Base-by-base conservation (phyloP, 2,797 vertebrate species). In the Pterois miles region DNA sequence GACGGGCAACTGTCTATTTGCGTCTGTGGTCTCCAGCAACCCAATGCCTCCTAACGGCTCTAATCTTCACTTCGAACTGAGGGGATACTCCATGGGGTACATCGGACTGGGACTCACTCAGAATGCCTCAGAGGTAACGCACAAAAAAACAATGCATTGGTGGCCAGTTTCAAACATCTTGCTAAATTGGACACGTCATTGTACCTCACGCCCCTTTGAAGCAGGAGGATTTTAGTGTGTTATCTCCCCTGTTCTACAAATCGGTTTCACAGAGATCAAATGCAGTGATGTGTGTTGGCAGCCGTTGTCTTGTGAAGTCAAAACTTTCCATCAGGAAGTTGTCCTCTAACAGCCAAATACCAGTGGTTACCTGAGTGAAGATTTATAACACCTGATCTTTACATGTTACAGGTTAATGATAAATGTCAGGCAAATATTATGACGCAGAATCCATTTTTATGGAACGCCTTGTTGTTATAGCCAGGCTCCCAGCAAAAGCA, bases 91-190 rank as follows among this genome's bases (percentile, higher is more conserved):
- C 8, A 0, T 0, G 0, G 91, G 83, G 14, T 93, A 82, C 72
- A 2, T 93, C 1, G 92, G 70, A 2, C 1, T 92, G 33, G 88
- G 84, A 29, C 65, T 94, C 22, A 74, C 63, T 2, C 0, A 0
- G 0, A n/a, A 5, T 1, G 0, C 3, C 14, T 0, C 22, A 6
- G 0, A 2, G 89, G 91, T 92, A 80, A 70, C 10, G 10, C 65
- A 58, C 59, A 34, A 18, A 50, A 18, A 29, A 33, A 18, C 20
- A 52, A 22, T 13, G 5, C 0, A 46, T 4, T 6, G 6, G 34
- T 8, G n/a, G 3, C 4, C 1, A 14, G 25, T 38, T 52, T 68
- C n/a, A 71, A 60, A 20, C 22, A 34, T 12, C 3, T 14, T 25
- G 29, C 52, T 57, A 7, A 66, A 16, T 6, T 29, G 8, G 6